These are phyloP conservation scores for Eurystomus gularis DNA, from an alignment of 2,113 vertebrate genomes.

Conservation along the genomic window DNA sequence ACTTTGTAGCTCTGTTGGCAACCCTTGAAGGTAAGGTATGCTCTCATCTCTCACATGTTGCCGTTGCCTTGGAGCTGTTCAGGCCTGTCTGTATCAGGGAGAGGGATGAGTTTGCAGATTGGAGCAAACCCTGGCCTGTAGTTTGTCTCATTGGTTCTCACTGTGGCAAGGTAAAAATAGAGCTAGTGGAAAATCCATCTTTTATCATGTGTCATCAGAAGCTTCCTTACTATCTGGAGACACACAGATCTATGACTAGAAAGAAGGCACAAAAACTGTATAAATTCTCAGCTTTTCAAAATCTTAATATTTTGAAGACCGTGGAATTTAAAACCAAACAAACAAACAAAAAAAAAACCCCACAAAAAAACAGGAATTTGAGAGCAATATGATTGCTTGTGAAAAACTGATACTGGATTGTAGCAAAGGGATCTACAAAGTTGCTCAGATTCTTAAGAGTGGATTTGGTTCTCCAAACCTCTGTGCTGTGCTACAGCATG, in stretches of 20 bases:
- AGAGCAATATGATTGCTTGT: constrained; percentile 2
- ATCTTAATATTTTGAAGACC: not conserved
- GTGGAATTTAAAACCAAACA: not conserved
- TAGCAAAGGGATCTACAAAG: constrained; percentile 53
- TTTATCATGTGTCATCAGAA: constrained; percentile 41
- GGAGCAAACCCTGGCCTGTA: constrained; percentile 31
- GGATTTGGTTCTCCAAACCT: constrained; percentile 16
- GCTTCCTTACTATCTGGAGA: constrained; percentile 6
- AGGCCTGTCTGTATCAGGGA: constrained; percentile 66
- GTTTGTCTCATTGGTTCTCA: constrained; percentile 62
- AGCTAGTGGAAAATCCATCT: constrained; percentile 59
- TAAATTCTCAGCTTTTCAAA: not conserved
- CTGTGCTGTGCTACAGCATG: not conserved
- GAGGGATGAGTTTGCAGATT: constrained; percentile 63
- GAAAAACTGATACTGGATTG: constrained; percentile 51
- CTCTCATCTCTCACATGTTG: constrained; percentile 68
- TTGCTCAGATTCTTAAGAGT: constrained; percentile 33
- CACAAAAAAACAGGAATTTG: not conserved
- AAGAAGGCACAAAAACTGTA: not conserved
- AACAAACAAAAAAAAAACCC: not conserved
- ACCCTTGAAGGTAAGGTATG: constrained; percentile 64
- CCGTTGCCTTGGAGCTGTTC: constrained; percentile 61
- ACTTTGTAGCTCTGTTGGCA: constrained; percentile 74
- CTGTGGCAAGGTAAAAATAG: constrained; percentile 52
- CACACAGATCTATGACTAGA: not conserved